These are phyloP conservation scores for Lochmaea crataegi DNA, from an alignment of 2,888 invertebrate species.

Conservation along the genomic window DNA sequence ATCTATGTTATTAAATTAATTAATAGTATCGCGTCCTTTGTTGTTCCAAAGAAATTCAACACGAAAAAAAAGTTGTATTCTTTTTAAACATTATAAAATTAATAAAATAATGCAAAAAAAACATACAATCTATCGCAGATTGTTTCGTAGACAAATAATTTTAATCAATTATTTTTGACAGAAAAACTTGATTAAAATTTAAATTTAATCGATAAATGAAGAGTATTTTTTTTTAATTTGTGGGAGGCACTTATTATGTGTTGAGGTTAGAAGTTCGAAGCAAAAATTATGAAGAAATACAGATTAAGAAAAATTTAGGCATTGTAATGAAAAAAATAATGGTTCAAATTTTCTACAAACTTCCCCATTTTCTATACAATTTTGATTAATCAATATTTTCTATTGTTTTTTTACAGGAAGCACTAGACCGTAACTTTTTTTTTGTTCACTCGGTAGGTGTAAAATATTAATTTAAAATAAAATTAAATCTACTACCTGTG, in stretches of 20 bases:
- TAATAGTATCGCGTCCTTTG: constrained; percentile 31
- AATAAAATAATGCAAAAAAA: background rate
- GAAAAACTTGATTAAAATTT: too few species aligned
- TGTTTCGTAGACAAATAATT: too few species aligned
- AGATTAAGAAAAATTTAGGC: too few species aligned
- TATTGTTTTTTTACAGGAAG: background rate
- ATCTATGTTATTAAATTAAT: constrained; percentile 43
- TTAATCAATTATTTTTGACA: too few species aligned
- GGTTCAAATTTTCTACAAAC: background rate
- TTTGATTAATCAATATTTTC: background rate
- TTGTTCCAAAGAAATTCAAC: background rate
- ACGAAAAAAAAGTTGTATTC: background rate
- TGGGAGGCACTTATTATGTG: too few species aligned
- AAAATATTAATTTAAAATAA: constrained; percentile 44
- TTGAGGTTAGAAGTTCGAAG: too few species aligned
- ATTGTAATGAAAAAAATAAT: too few species aligned
- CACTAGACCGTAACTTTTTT: background rate
- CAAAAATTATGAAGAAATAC: too few species aligned
- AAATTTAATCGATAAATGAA: too few species aligned
- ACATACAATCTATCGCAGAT: too few species aligned
- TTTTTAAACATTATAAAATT: background rate
- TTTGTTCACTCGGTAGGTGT: constrained; percentile 41
- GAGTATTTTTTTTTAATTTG: too few species aligned
- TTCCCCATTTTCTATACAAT: background rate
- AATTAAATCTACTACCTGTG: constrained; percentile 30